A percentile compares a stretch with the other conserved stretches of the same genome.
Conservation (phyloP, 1,140 invertebrate species). For the Drosophila sp. region DNA sequence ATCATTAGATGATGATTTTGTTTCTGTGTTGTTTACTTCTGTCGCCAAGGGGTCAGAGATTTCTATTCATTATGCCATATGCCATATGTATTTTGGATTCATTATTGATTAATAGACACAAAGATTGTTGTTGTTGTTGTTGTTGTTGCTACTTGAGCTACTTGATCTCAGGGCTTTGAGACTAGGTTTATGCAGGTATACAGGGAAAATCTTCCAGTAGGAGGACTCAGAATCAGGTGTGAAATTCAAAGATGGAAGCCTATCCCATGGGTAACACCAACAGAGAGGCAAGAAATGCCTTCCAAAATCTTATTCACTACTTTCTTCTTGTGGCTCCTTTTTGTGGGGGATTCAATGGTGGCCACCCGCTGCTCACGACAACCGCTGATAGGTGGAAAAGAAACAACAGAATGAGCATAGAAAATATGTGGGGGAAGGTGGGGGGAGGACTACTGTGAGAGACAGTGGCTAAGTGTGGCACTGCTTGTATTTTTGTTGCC, state of each 20-base stretch:
- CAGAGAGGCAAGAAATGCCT: too few relatives aligned
- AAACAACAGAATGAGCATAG: background rate
- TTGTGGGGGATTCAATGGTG: background rate
- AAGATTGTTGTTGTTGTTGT: background rate
- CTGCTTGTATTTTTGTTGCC: conserved; percentile 2
- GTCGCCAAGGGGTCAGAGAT: conserved; percentile 58
- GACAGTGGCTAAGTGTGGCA: conserved; percentile 34
- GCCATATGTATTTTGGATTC: background rate
- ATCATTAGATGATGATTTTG: conserved; percentile 56
- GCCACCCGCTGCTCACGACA: conserved; percentile 10
- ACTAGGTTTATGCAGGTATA: background rate
- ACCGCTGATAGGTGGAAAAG: background rate
- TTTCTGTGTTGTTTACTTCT: conserved; percentile 26
- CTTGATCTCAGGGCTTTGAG: conserved; percentile 34
- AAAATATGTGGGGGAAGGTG: background rate
- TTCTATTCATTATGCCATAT: conserved; percentile 40
- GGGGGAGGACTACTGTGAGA: background rate
- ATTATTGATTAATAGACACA: conserved; percentile 49
- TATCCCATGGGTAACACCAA: too few relatives aligned
- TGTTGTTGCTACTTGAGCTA: background rate
- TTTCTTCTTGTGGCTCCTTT: background rate
- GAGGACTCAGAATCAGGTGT: too few relatives aligned
- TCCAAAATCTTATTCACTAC: too few relatives aligned
- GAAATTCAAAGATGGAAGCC: too few relatives aligned
- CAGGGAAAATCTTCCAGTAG: background rate